Evolutionary conservation across 2,797 vertebrate genomes (phyloP).

Genomic region (Clarias pachynema): DNA sequence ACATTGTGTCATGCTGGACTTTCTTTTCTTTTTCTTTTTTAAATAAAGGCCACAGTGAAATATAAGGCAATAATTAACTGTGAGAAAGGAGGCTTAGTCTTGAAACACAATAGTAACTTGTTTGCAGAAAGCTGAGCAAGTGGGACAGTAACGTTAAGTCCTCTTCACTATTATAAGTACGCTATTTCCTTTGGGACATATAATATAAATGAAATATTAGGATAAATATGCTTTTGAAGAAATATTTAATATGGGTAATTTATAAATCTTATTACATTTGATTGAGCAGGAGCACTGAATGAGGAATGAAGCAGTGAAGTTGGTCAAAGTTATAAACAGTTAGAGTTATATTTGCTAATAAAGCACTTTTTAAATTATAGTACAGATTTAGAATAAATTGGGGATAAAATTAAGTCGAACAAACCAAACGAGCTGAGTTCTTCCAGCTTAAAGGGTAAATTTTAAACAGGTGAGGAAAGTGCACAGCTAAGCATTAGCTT

Average conservation of each 20-base stretch:
- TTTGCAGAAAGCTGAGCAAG: constrained; percentile 30
- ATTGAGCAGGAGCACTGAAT: not conserved
- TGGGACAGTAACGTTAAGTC: constrained; percentile 15
- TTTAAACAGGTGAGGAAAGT: not conserved
- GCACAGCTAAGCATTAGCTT: constrained; percentile 22
- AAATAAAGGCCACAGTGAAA: constrained; percentile 56
- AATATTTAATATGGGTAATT: no score
- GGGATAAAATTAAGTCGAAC: not conserved
- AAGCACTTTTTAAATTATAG: not conserved
- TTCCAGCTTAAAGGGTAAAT: not conserved
- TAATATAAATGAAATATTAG: not conserved
- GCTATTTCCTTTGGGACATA: not conserved
- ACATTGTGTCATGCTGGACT: constrained; percentile 55
- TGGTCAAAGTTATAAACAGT: no score
- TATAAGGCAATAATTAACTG: constrained; percentile 56
- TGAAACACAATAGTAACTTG: constrained; percentile 57
- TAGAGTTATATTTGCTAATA: not conserved
- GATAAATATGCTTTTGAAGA: not conserved
- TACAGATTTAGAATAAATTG: no score
- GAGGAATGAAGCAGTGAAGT: not conserved
- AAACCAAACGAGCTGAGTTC: not conserved
- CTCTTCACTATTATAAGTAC: constrained; percentile 12
- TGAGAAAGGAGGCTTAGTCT: constrained; percentile 49
- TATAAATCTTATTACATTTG: not conserved
- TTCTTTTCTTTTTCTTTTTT: constrained; percentile 37